These are phyloP conservation scores for Anguilla marmorata DNA, from an alignment of 2,797 vertebrate species.

Conservation along the genomic window DNA sequence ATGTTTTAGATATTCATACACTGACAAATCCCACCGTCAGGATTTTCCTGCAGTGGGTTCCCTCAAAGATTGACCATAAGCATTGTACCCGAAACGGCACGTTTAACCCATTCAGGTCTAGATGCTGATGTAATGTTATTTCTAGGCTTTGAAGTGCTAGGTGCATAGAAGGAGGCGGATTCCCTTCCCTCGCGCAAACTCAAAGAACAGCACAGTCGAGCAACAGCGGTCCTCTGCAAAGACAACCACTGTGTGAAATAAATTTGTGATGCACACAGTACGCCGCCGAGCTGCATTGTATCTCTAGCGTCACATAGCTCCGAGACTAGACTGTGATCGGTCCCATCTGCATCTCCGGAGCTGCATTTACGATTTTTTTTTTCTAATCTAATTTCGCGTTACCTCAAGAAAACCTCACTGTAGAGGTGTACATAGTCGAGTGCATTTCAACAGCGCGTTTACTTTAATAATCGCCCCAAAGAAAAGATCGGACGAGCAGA, in stretches of 20 bases:
- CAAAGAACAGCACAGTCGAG: slow-evolving; percentile 43
- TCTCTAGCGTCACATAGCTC: slow-evolving; percentile 44
- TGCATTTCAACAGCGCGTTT: slow-evolving; percentile 40
- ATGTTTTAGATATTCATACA: neutral
- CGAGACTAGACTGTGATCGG: slow-evolving; percentile 37
- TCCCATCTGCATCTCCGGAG: slow-evolving; percentile 37
- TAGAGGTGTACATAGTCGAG: slow-evolving; percentile 32
- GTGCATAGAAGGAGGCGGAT: slow-evolving; percentile 38
- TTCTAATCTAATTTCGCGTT: slow-evolving; percentile 31
- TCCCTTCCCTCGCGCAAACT: slow-evolving; percentile 44
- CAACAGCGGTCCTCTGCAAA: slow-evolving; percentile 39
- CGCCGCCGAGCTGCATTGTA: slow-evolving; percentile 43
- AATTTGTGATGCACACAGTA: slow-evolving; percentile 39
- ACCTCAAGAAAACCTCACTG: slow-evolving; percentile 28
- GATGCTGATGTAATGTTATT: slow-evolving; percentile 40
- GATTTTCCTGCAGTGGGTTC: slow-evolving; percentile 28
- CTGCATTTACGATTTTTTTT: slow-evolving; percentile 35
- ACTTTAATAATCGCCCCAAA: slow-evolving; percentile 40
- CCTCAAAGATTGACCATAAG: slow-evolving; percentile 15
- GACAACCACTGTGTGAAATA: slow-evolving; percentile 33
- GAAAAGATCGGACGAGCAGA: slow-evolving; percentile 55
- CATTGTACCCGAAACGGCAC: slow-evolving; percentile 17
- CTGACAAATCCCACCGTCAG: slow-evolving; percentile 12
- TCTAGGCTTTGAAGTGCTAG: slow-evolving; percentile 26
- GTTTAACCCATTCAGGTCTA: slow-evolving; percentile 16